Conservation (phyloP, 1,140 invertebrate species). For the Pygmarrhopalites habei region DNA sequence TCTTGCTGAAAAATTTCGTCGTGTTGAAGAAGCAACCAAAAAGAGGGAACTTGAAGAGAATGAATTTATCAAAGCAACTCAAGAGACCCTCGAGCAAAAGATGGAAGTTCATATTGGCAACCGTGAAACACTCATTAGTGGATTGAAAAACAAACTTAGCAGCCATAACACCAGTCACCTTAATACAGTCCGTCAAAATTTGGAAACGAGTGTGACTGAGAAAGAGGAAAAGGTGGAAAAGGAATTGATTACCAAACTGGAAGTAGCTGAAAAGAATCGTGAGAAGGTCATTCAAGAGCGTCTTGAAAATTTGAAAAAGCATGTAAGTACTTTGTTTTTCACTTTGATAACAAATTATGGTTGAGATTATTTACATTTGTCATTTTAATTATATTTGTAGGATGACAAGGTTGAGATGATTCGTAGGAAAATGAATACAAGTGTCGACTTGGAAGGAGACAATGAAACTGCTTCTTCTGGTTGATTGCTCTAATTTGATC, state of each 20-base stretch:
- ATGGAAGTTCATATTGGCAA: slow-evolving; percentile 82
- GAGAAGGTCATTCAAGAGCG: slow-evolving; percentile 71
- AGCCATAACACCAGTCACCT: slow-evolving; percentile 56
- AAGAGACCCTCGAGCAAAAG: slow-evolving; percentile 78
- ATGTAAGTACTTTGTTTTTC: slow-evolving; percentile 53
- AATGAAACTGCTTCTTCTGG: slow-evolving; percentile 13
- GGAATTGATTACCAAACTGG: slow-evolving; percentile 65
- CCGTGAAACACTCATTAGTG: slow-evolving; percentile 76
- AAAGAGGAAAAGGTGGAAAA: slow-evolving; percentile 58
- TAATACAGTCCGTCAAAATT: slow-evolving; percentile 59
- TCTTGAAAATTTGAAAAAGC: slow-evolving; percentile 68
- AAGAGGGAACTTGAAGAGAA: slow-evolving; percentile 79
- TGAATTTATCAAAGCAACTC: slow-evolving; percentile 71
- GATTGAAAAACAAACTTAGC: slow-evolving; percentile 77
- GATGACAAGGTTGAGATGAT: slow-evolving; percentile 37
- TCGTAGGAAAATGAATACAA: slow-evolving; percentile 23
- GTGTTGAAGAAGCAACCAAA: slow-evolving; percentile 80
- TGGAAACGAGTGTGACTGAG: slow-evolving; percentile 52
- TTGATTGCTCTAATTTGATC: background rate
- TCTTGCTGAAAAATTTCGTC: slow-evolving; percentile 68
- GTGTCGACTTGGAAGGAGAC: slow-evolving; percentile 1
- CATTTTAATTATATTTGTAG: slow-evolving; percentile 12
- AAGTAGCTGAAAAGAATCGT: slow-evolving; percentile 64
- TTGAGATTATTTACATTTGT: background rate
- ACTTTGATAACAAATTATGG: background rate